These are phyloP conservation scores for Raillietiella orientalis DNA, from an alignment of 2,888 invertebrate genomes.

Conservation along the genomic window DNA sequence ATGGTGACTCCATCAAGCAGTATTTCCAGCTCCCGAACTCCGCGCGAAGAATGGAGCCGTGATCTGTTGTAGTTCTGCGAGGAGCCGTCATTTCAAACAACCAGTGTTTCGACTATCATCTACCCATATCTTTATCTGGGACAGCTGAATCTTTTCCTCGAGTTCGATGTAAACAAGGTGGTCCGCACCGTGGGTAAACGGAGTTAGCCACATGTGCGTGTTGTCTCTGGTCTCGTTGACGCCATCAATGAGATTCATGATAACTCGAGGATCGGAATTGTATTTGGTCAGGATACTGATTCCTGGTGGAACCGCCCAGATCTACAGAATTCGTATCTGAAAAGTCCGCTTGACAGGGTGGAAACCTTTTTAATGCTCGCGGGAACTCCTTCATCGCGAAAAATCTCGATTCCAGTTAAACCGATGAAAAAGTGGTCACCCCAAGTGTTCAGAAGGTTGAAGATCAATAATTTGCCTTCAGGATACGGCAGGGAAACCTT, in stretches of 20 bases:
- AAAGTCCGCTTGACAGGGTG: slow-evolving; percentile 1
- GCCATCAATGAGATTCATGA: slow-evolving; percentile 30
- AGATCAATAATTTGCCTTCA: slow-evolving; percentile 24
- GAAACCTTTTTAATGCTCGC: slow-evolving; percentile 26
- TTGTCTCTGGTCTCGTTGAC: slow-evolving; percentile 39
- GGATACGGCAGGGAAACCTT: no score
- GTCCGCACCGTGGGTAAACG: slow-evolving; percentile 23
- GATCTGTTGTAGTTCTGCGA: slow-evolving; percentile 59
- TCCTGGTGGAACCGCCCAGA: slow-evolving; percentile 20
- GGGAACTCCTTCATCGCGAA: slow-evolving; percentile 24
- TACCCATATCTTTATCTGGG: slow-evolving; percentile 35
- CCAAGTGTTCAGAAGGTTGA: slow-evolving; percentile 39
- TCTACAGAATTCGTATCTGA: slow-evolving; percentile 8
- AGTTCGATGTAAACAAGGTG: slow-evolving; percentile 25
- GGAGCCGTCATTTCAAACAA: neutral
- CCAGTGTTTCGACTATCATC: slow-evolving; percentile 9
- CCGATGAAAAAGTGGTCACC: slow-evolving; percentile 46
- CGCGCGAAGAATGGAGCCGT: slow-evolving; percentile 43
- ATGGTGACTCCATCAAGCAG: slow-evolving; percentile 28
- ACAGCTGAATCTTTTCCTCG: slow-evolving; percentile 18
- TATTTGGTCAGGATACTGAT: slow-evolving; percentile 30
- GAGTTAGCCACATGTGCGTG: slow-evolving; percentile 37
- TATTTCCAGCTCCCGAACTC: slow-evolving; percentile 33
- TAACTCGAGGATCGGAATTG: slow-evolving; percentile 23
- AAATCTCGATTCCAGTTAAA: slow-evolving; percentile 40